Conservation (phyloP, 2,113 vertebrate genomes). For the Sinocyclocheilus anophthalmus region DNA sequence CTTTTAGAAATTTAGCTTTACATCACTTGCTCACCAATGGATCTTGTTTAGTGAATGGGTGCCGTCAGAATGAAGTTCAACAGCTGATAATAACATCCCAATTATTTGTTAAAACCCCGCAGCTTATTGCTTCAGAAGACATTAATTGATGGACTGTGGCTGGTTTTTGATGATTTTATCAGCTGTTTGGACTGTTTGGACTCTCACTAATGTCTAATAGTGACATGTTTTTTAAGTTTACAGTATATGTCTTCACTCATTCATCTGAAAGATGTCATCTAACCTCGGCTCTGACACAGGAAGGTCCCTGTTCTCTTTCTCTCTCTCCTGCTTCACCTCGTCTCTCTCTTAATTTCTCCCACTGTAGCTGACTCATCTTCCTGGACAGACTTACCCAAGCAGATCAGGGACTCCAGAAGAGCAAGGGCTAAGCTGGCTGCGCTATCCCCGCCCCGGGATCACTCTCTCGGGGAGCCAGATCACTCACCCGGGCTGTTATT, state of each 20-base stretch:
- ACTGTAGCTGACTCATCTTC: conserved; percentile 2
- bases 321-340: not conserved
- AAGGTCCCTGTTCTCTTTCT: not conserved
- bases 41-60: not conserved
- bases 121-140: not conserved
- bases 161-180: not conserved
- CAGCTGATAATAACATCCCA: not conserved
- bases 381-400: conserved; percentile 17
- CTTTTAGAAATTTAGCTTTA: too few species aligned
- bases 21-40: too few species aligned
- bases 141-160: not conserved
- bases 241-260: not conserved
- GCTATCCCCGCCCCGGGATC: conserved; percentile 54
- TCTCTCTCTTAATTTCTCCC: conserved; percentile 7
- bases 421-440: conserved; percentile 47
- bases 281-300: conserved; percentile 15
- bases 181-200: not conserved
- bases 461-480: conserved; percentile 66
- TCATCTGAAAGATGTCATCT: not conserved
- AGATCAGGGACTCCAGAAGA: conserved; percentile 59
- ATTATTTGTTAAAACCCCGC: not conserved
- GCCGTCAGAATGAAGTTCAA: not conserved
- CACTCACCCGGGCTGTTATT: conserved; percentile 71
- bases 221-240: not conserved
- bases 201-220: not conserved